Evolutionary conservation across 2,113 vertebrate genomes (phyloP), one percentile per base, ranked within the genome.

Genomic region (Burhinus oedicnemus): DNA sequence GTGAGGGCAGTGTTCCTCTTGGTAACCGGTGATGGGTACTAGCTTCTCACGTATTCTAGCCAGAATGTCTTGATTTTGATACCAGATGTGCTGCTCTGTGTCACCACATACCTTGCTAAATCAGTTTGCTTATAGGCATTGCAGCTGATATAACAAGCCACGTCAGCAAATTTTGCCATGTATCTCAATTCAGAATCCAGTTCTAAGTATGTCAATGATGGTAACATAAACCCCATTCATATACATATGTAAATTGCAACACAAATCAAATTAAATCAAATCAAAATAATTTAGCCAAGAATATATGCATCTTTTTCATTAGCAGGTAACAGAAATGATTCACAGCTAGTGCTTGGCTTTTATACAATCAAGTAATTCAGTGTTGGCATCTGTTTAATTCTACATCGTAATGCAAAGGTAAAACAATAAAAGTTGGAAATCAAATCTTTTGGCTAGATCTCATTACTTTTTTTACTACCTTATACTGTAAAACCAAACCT

Each of bases 71-170:
- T 49, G 27, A 90, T 90, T 95, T 96, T 87, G 58, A 8, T 62
- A 92, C 32, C 51, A 93, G 66, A 74, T 66, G 57, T 29, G 40
- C 38, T 89, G 34, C 36, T 34, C 42, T 62, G 61, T 49, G 92
- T 90, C 87, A 91, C 80, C 90, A 94, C 2, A 5, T 32, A 58
- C 45, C 93, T 97, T 97, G 77, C 83, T 91, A 94, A 85, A 92
- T 94, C 70, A 83, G 57, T 71, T 97, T 88, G 92, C 76, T 89
- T 88, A 70, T 68, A 90, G 64, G 86, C 58, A 85, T 38, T 49
- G 38, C 54, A 85, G 68, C 52, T 79, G 83, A 92, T n/a, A 77
- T 38, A 88, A 93, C 36, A 78, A 51, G 77, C 61, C 44, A 60
- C 7, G 75, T 84, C 51, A 83, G 84, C 84, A 95, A 68, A 96